These are phyloP conservation scores for Nemoura dubitans DNA, from an alignment of 2,888 invertebrate species.

Conservation along the genomic window DNA sequence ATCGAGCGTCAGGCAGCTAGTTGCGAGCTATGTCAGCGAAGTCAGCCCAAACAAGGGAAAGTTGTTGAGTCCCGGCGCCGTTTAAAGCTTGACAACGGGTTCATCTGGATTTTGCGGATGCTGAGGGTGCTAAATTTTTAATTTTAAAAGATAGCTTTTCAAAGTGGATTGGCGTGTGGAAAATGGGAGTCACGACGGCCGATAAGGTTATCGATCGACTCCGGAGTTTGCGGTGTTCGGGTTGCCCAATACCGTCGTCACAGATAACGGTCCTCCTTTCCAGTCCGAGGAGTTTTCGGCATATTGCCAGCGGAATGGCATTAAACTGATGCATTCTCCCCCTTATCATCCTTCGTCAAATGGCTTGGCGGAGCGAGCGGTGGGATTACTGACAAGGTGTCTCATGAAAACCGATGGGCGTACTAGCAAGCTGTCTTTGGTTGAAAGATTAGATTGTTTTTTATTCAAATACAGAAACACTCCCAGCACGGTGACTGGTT, in stretches of 20 bases:
- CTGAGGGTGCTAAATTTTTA: slow-evolving; percentile 51
- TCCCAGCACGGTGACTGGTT: slow-evolving; percentile 40
- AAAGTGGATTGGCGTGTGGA: slow-evolving; percentile 52
- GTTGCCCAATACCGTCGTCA: slow-evolving; percentile 52
- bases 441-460: not conserved
- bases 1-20: slow-evolving; percentile 45
- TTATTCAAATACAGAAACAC: not conserved
- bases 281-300: slow-evolving; percentile 52
- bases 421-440: not conserved
- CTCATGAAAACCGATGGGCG: not conserved
- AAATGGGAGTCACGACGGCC: slow-evolving; percentile 50
- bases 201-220: slow-evolving; percentile 48
- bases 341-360: slow-evolving; percentile 53
- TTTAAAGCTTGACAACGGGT: no score
- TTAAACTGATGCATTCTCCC: slow-evolving; percentile 49
- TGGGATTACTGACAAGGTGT: not conserved
- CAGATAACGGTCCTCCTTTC: slow-evolving; percentile 54
- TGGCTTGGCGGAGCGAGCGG: slow-evolving; percentile 43
- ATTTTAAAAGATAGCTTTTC: slow-evolving; percentile 52
- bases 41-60: no score
- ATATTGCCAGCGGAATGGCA: slow-evolving; percentile 50
- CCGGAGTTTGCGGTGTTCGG: slow-evolving; percentile 53
- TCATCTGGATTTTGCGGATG: no score
- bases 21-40: slow-evolving; percentile 46
- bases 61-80: no score